Evolutionary conservation across 2,888 invertebrate species (phyloP), one percentile per base, ranked within the genome.

Genomic region (Lasioglossum zephyrum): DNA sequence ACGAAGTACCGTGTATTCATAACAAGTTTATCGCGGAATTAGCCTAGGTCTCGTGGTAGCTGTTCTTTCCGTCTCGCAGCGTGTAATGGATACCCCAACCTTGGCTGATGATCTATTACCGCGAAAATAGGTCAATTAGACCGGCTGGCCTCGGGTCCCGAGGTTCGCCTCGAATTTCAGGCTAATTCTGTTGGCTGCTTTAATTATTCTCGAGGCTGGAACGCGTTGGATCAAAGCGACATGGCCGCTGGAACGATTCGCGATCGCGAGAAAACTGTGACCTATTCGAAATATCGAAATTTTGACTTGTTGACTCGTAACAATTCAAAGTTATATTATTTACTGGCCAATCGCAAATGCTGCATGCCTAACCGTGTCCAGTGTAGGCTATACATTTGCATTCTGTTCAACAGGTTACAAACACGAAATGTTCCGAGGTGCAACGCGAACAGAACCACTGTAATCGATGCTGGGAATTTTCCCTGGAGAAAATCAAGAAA

Each of bases 41-140:
- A 77, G 75, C 74, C 79, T 73, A 79, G 84, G 78, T 82, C 81
- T 85, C 84, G 81, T 72, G 81, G 84, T 82, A 36, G 78, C 73
- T 81, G 82, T 90, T 90, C 83, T 89, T 91, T 88, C 81, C 83
- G 79, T 85, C 70, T 81, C 72, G 60, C 73, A 69, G 72, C 77
- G 60, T 81, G 89, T 92, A 92, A 92, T 92, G 90, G 87, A 89
- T 92, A 92, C 88, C 86, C 85, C 88, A 82, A 83, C 75, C 77
- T 76, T 76, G 69, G 87, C 87, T 92, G 91, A 92, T 93, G 92
- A 92, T 93, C 92, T 92, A 92, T 92, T 92, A 93, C 88, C 82
- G 79, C 89, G 91, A 91, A 92, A 93, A 92, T 92, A 87, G 92
- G 93, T 93, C 93, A 92, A 92, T 93, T 92, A 92, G 89, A 79